A percentile compares a stretch with the other conserved stretches of the same genome.
These are phyloP conservation scores for Pterocles orientalis DNA, from an alignment of 2,113 vertebrate species.

Conservation along the genomic window DNA sequence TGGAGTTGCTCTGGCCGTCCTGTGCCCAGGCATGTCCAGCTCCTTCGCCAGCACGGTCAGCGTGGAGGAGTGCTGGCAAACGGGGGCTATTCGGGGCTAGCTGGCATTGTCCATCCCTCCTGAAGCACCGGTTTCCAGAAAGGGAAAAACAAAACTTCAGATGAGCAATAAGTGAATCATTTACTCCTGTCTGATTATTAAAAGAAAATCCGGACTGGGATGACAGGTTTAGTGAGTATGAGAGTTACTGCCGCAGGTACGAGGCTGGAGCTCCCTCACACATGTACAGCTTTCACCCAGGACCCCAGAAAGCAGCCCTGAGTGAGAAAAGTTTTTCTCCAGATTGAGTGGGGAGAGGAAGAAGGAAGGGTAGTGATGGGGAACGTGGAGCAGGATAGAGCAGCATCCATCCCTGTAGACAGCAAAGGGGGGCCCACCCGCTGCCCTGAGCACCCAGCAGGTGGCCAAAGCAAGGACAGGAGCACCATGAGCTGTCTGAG, in stretches of 20 bases:
- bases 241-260: not conserved
- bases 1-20: not conserved
- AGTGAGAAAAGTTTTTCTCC: not conserved
- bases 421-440: fast-evolving
- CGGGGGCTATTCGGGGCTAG: fast-evolving
- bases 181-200: conserved; percentile 1
- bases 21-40: not conserved
- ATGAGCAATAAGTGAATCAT: conserved; percentile 37
- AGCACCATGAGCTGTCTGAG: not conserved
- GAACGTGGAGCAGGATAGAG: not conserved
- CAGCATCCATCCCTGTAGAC: not conserved
- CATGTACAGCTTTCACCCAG: fast-evolving
- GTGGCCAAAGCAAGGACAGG: not conserved
- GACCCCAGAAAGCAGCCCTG: not conserved
- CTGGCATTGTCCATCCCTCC: not conserved
- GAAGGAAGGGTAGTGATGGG: not conserved
- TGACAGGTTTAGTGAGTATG: conserved; percentile 40
- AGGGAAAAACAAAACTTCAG: not conserved
- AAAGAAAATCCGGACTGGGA: conserved; percentile 1
- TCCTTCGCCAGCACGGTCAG: not conserved
- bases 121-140: not conserved
- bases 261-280: not conserved
- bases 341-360: not conserved
- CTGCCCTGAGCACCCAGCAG: not conserved
- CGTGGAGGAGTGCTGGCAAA: not conserved